phyloP scores from a whole-genome alignment of 2,888 invertebrate species.

The Drosophila formosana region DNA sequence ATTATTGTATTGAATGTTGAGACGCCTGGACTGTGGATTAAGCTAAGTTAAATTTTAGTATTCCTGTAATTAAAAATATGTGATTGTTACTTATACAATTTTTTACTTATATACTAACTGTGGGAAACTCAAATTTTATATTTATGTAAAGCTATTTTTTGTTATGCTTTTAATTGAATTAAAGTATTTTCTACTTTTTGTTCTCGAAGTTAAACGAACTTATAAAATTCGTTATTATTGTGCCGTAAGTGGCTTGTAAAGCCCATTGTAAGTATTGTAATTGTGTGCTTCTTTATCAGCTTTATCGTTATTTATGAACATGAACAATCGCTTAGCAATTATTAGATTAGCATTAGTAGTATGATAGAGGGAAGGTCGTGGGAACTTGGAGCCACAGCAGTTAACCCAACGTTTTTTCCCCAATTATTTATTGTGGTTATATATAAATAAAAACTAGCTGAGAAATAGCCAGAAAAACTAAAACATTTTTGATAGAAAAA shows the following conservation, averaged over 20 bases:
- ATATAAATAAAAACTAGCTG: slow-evolving; percentile 36
- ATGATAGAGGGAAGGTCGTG: slow-evolving; percentile 29
- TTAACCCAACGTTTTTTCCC: slow-evolving; percentile 17
- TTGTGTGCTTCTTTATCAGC: neutral
- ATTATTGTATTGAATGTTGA: neutral
- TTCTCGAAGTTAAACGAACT: neutral
- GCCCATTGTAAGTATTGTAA: slow-evolving; percentile 7
- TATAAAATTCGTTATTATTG: neutral
- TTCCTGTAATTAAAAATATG: neutral
- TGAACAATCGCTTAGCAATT: slow-evolving; percentile 41
- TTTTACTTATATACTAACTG: too few relatives aligned
- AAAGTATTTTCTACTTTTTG: neutral
- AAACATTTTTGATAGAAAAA: slow-evolving; percentile 19
- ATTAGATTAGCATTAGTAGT: slow-evolving; percentile 44
- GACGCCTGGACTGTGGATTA: slow-evolving; percentile 1
- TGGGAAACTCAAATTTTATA: too few relatives aligned
- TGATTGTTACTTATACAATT: too few relatives aligned
- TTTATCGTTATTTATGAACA: slow-evolving; percentile 44
- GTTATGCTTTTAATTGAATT: too few relatives aligned
- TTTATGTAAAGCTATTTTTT: too few relatives aligned
- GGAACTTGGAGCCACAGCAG: slow-evolving; percentile 10
- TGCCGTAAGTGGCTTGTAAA: neutral
- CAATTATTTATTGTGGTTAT: slow-evolving; percentile 41
- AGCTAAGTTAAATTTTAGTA: neutral
- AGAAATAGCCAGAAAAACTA: slow-evolving; percentile 32